Evolutionary conservation across 2,888 invertebrate species (phyloP).

Genomic region (Tupiocoris notatus): DNA sequence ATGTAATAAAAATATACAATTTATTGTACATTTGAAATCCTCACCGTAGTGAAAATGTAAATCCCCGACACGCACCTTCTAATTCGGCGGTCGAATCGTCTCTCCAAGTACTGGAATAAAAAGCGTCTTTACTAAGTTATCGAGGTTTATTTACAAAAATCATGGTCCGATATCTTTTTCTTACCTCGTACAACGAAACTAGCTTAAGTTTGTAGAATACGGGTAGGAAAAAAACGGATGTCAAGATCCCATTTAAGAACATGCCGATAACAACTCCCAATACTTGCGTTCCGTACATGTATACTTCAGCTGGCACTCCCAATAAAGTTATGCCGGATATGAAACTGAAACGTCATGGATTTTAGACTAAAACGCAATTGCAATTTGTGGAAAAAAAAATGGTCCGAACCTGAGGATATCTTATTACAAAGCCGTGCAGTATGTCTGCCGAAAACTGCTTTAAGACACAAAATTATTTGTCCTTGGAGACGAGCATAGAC

Average conservation of each 20-base stretch:
- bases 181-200: conserved; percentile 54
- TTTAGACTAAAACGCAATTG: too few species aligned
- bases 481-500: too few species aligned
- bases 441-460: too few species aligned
- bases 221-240: conserved; percentile 58
- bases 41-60: conserved; percentile 26
- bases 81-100: conserved; percentile 66
- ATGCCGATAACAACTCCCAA: conserved; percentile 65
- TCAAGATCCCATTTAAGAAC: conserved; percentile 52
- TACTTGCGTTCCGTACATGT: conserved; percentile 70
- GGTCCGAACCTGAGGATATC: too few species aligned
- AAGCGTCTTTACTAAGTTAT: too few species aligned
- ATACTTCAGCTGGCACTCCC: conserved; percentile 73
- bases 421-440: too few species aligned
- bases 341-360: too few species aligned
- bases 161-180: neutral
- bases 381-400: too few species aligned
- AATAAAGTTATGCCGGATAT: conserved; percentile 71
- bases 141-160: too few species aligned
- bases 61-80: conserved; percentile 54
- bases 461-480: too few species aligned
- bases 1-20: too few species aligned
- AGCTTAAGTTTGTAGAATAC: conserved; percentile 71
- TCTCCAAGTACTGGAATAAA: conserved; percentile 55
- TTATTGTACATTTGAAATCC: too few species aligned